Base-by-base conservation (phyloP, 2,113 vertebrate genomes). In the Pterophyllum scalare region DNA sequence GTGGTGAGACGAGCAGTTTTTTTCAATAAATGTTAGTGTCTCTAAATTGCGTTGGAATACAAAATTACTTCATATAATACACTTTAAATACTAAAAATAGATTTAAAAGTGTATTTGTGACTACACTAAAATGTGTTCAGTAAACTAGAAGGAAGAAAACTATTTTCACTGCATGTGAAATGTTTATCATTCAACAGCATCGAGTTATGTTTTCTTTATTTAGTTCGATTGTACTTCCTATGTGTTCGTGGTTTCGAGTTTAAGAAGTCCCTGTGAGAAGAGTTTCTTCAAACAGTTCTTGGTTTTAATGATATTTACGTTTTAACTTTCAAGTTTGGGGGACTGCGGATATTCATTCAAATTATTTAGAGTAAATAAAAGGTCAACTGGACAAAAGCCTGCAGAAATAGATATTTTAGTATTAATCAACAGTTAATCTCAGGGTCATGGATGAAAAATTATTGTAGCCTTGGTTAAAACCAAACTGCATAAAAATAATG, bases 321-420 rank as follows among this genome's bases (percentile, higher is more conserved):
- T 72, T 6, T 31, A 1, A n/a, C 40, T 46, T 28, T 0, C 0
- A 67, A n/a, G 0, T 43, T 15, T 67, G 35, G 22, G 40, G n/a
- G 40, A 65, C 22, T 65, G n/a, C 2, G 0, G 1, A 12, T 46
- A 46, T 26, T 22, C 4, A 46, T 19, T 19, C 22, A 46, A 67
- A 49, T 67, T 0, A 67, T 49, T 67, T 28, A 4, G 10, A 49
- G 19, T 67, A 19, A 67, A 28, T 28, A 26, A 46, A 67, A 46
- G 14, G 1, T 52, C 26, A n/a, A 15, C 46, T n/a, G 46, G n/a
- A 31, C 17, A 52, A 72, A 72, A 31, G 0, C 0, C 43, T 20
- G 24, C 15, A 28, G 65, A 49, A 28, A 15, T 26, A 31, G 17
- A 31, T 72, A 11, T 72, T 72, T 52, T 0, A 40, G 1, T 0